These are phyloP conservation scores for Pararge aegeria DNA, from an alignment of 1,140 invertebrate species.

Conservation along the genomic window DNA sequence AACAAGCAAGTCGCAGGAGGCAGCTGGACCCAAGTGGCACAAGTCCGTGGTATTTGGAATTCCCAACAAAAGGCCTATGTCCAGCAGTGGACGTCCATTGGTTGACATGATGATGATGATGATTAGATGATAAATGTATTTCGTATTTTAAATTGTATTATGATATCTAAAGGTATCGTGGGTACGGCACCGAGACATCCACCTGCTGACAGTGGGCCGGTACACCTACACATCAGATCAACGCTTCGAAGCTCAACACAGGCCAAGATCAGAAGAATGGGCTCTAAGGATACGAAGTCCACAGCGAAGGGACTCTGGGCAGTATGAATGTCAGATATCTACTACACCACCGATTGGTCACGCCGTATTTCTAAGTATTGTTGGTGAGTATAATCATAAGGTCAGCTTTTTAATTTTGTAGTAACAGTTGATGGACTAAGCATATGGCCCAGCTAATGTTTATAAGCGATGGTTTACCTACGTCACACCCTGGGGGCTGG, in stretches of 20 bases:
- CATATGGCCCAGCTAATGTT: too few species aligned
- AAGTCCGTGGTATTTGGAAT: too few species aligned
- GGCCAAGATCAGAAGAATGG: conserved; percentile 88
- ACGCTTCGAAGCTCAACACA: conserved; percentile 88
- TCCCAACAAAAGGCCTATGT: too few species aligned
- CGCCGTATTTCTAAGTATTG: conserved; percentile 87
- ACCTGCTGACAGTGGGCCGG: conserved; percentile 90
- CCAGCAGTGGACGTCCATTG: too few species aligned
- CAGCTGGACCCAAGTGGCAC: too few species aligned
- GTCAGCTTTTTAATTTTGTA: too few species aligned
- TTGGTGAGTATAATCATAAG: conserved; percentile 84
- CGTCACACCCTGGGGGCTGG: too few species aligned
- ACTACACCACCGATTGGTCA: conserved; percentile 92
- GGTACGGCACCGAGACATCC: conserved; percentile 92
- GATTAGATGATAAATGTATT: too few species aligned
- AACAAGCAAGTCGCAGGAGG: too few species aligned
- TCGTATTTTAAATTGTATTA: not conserved
- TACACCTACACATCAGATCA: conserved; percentile 94
- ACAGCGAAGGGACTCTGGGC: conserved; percentile 88
- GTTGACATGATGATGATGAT: too few species aligned
- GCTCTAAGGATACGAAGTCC: conserved; percentile 86
- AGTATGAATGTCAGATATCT: conserved; percentile 93
- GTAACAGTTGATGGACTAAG: too few species aligned
- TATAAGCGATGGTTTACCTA: too few species aligned
- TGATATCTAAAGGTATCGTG: conserved; percentile 92